Conservation (phyloP, 1,140 invertebrate species). For the Drosophila saltans region DNA sequence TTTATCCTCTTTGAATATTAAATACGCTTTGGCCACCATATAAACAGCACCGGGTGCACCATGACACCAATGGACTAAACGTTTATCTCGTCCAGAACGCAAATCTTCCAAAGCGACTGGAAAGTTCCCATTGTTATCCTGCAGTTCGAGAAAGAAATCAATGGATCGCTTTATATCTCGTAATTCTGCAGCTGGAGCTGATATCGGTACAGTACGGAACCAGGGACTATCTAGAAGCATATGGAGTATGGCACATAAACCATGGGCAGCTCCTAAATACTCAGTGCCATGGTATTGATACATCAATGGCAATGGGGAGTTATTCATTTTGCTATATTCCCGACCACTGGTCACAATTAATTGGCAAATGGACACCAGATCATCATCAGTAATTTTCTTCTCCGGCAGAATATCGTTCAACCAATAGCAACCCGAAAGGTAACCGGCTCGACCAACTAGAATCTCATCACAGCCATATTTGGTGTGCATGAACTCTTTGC, state of each 20-base stretch:
- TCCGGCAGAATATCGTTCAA: constrained; percentile 86
- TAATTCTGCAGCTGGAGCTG: constrained; percentile 85
- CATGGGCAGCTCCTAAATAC: constrained; percentile 93
- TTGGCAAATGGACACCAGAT: constrained; percentile 87
- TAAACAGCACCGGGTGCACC: constrained; percentile 92
- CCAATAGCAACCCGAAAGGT: constrained; percentile 90
- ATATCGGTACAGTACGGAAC: constrained; percentile 77
- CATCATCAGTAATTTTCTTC: constrained; percentile 84
- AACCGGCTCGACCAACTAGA: constrained; percentile 92
- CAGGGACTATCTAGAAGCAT: constrained; percentile 84
- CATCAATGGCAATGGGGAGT: constrained; percentile 89
- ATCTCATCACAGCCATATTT: constrained; percentile 91
- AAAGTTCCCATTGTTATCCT: constrained; percentile 90
- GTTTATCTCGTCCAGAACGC: constrained; percentile 83
- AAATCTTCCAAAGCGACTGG: constrained; percentile 90
- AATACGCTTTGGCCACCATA: constrained; percentile 91
- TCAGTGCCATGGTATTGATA: constrained; percentile 93
- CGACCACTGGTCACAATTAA: constrained; percentile 88
- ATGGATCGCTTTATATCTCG: constrained; percentile 83
- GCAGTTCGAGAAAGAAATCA: constrained; percentile 87
- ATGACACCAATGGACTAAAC: constrained; percentile 95
- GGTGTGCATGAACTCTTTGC: constrained; percentile 84
- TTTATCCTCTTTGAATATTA: constrained; percentile 89
- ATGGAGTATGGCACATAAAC: constrained; percentile 87
- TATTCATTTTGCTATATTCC: constrained; percentile 86